Conservation (phyloP, 2,888 invertebrate species). For the Drosophila pullipes region DNA sequence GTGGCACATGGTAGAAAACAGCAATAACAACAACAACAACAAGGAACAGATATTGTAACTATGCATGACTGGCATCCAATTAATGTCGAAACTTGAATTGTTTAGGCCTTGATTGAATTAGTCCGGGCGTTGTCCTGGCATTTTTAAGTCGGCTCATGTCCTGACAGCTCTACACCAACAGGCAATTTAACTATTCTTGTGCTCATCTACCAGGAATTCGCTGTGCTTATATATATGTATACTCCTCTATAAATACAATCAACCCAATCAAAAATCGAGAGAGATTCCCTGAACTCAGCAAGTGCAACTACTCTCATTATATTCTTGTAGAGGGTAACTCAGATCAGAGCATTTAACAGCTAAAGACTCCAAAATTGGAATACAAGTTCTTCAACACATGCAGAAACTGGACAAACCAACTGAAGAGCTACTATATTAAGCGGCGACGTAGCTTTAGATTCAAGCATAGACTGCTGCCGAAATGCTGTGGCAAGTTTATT, state of each 20-base stretch:
- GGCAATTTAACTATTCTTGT: neutral
- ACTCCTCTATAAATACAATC: neutral
- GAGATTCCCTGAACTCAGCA: neutral
- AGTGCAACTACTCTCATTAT: neutral
- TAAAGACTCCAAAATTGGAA: neutral
- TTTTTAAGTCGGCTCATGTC: constrained; percentile 1
- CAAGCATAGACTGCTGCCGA: neutral
- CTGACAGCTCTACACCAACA: neutral
- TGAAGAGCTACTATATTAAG: neutral
- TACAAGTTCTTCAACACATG: neutral
- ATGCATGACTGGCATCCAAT: constrained; percentile 45
- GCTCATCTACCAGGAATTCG: neutral
- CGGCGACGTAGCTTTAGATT: neutral
- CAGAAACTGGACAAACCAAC: neutral
- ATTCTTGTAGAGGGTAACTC: neutral
- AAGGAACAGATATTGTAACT: constrained; percentile 35
- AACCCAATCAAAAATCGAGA: neutral
- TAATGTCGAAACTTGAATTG: constrained; percentile 46
- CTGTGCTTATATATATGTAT: neutral
- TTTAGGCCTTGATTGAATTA: constrained; percentile 56
- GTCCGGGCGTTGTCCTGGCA: constrained; percentile 36
- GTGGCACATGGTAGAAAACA: constrained; percentile 34
- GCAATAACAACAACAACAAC: constrained; percentile 12
- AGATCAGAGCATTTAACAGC: neutral
- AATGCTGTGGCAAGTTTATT: neutral